Conservation (phyloP, 2,888 invertebrate genomes). For the Axea sp. region DNA sequence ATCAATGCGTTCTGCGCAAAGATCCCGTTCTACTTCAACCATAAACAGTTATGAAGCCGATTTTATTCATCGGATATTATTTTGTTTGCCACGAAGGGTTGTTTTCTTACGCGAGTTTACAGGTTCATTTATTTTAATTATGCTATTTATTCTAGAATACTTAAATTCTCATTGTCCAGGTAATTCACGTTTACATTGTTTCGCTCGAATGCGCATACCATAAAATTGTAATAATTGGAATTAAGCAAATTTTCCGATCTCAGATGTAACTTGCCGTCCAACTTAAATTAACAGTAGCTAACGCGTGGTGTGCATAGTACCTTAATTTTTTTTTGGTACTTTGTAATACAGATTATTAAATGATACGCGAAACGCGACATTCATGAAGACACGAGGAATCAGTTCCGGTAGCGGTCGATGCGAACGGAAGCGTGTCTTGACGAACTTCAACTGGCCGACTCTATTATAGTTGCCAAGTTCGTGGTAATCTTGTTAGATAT, state of each 20-base stretch:
- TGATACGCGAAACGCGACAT: too few species aligned
- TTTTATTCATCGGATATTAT: conserved; percentile 13
- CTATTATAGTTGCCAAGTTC: conserved; percentile 76
- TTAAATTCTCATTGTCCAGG: conserved; percentile 33
- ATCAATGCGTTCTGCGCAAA: background rate
- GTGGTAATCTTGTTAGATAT: conserved; percentile 77
- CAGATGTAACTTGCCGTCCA: conserved; percentile 9
- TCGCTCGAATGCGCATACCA: conserved; percentile 27
- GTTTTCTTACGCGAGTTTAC: conserved; percentile 24
- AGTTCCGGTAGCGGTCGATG: conserved; percentile 30
- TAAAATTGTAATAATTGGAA: conserved; percentile 23
- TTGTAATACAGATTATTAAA: too few species aligned
- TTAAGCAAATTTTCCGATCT: conserved; percentile 39
- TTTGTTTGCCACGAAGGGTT: conserved; percentile 24
- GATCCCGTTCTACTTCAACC: background rate
- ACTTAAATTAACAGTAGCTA: conserved; percentile 24
- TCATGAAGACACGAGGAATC: too few species aligned
- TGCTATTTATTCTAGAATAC: conserved; percentile 31
- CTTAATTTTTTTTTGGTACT: too few species aligned
- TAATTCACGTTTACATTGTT: conserved; percentile 26
- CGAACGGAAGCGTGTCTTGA: conserved; percentile 52
- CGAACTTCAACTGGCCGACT: conserved; percentile 72
- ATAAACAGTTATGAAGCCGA: conserved; percentile 6
- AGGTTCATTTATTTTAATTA: conserved; percentile 29
- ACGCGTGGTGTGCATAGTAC: too few species aligned